Conservation (phyloP, 1,140 invertebrate genomes). For the Heliconius congener region DNA sequence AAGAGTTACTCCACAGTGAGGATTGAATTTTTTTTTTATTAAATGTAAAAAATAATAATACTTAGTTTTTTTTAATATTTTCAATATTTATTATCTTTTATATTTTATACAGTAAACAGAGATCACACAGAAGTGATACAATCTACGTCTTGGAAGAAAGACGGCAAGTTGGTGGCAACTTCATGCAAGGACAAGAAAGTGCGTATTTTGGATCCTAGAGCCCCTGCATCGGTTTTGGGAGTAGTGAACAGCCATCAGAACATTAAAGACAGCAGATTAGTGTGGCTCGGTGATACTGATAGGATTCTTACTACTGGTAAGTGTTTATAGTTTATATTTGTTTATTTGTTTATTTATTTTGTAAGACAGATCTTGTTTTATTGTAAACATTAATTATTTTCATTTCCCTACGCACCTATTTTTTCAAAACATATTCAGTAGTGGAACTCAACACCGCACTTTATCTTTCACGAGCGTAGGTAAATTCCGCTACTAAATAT, state of each 20-base stretch:
- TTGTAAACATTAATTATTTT: background rate
- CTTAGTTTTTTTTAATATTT: background rate
- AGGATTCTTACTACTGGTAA: constrained; percentile 90
- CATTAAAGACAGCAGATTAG: constrained; percentile 94
- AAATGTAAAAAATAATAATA: too few species aligned
- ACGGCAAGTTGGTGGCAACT: constrained; percentile 88
- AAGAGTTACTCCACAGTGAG: too few species aligned
- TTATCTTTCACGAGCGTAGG: too few species aligned
- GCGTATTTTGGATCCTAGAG: constrained; percentile 90
- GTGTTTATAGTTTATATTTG: constrained; percentile 10
- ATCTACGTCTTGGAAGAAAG: constrained; percentile 91
- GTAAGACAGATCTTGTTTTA: too few species aligned
- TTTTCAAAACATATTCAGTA: too few species aligned
- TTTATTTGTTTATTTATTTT: background rate
- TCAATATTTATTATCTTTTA: background rate
- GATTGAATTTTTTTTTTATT: too few species aligned
- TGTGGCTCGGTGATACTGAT: constrained; percentile 93
- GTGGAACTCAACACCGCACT: too few species aligned
- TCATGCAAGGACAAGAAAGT: constrained; percentile 92
- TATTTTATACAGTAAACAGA: background rate
- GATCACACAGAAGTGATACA: constrained; percentile 90
- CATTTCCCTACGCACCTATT: too few species aligned
- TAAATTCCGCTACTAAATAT: too few species aligned
- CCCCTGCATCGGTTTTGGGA: constrained; percentile 83
- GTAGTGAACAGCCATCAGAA: constrained; percentile 90